Evolutionary conservation across 2,113 vertebrate genomes (phyloP).

Genomic region (Sceloporus undulatus): DNA sequence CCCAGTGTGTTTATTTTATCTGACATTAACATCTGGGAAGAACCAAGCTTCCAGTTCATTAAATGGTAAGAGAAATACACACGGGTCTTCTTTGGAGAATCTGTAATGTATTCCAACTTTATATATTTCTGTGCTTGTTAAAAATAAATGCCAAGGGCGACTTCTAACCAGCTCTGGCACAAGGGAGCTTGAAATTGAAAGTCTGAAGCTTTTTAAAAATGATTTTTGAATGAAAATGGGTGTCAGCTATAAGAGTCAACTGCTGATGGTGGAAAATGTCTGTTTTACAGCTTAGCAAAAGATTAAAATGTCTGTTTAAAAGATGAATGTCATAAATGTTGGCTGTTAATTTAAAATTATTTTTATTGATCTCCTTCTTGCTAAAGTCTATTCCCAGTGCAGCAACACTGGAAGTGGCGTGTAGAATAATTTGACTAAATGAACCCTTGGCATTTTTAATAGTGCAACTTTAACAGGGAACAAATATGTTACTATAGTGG

Average conservation of each 20-base stretch:
- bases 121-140: neutral
- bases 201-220: neutral
- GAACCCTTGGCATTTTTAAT: too few relatives aligned
- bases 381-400: neutral
- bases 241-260: neutral
- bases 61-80: neutral
- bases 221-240: neutral
- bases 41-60: neutral
- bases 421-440: neutral
- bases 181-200: neutral
- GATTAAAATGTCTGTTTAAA: conserved; percentile 28
- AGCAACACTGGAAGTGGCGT: neutral
- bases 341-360: neutral
- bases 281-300: conserved; percentile 29
- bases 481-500: too few relatives aligned
- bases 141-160: neutral
- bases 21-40: neutral
- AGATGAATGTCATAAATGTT: conserved; percentile 4
- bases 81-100: neutral
- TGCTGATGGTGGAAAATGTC: conserved; percentile 8
- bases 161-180: neutral
- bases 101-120: neutral
- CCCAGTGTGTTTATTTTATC: neutral
- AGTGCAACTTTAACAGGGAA: neutral
- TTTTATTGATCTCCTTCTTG: neutral